Evolutionary conservation across 1,140 invertebrate species (phyloP).

Genomic region (Pectinophora gossypiella): DNA sequence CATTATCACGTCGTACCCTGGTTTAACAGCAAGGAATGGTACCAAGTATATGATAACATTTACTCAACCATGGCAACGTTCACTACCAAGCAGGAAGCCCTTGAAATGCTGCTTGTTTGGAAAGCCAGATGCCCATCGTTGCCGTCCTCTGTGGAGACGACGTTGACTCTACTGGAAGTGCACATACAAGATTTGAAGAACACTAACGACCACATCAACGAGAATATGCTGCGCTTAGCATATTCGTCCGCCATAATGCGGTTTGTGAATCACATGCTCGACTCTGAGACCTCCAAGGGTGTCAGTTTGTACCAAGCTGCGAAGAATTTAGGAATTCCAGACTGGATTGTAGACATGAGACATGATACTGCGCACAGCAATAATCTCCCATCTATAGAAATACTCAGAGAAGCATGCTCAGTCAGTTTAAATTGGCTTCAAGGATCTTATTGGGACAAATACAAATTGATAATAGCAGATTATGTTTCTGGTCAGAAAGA

Average conservation of each 20-base stretch:
- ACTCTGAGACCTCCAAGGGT: conserved; percentile 70
- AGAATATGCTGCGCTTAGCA: conserved; percentile 75
- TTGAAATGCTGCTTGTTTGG: conserved; percentile 77
- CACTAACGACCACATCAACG: conserved; percentile 20
- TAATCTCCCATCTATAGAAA: conserved; percentile 74
- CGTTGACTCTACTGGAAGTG: conserved; percentile 80
- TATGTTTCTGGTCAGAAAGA: conserved; percentile 30
- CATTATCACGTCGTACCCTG: conserved; percentile 54
- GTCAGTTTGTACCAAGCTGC: conserved; percentile 77
- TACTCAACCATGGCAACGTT: conserved; percentile 64
- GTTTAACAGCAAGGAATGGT: conserved; percentile 77
- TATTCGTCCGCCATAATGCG: conserved; percentile 79
- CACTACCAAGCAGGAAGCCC: conserved; percentile 52
- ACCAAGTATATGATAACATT: conserved; percentile 73
- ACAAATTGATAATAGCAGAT: conserved; percentile 46
- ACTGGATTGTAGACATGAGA: conserved; percentile 81
- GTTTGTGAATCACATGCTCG: conserved; percentile 78
- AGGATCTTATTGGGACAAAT: conserved; percentile 70
- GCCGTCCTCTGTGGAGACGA: conserved; percentile 81
- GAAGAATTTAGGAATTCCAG: conserved; percentile 76
- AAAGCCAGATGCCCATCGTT: conserved; percentile 79
- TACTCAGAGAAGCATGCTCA: conserved; percentile 75
- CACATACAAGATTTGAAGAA: conserved; percentile 40
- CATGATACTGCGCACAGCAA: conserved; percentile 80
- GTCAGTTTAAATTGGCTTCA: conserved; percentile 78